Evolutionary conservation across 2,113 vertebrate genomes (phyloP), one percentile per base, ranked within the genome.

Genomic region (Hemichromis elongatus): DNA sequence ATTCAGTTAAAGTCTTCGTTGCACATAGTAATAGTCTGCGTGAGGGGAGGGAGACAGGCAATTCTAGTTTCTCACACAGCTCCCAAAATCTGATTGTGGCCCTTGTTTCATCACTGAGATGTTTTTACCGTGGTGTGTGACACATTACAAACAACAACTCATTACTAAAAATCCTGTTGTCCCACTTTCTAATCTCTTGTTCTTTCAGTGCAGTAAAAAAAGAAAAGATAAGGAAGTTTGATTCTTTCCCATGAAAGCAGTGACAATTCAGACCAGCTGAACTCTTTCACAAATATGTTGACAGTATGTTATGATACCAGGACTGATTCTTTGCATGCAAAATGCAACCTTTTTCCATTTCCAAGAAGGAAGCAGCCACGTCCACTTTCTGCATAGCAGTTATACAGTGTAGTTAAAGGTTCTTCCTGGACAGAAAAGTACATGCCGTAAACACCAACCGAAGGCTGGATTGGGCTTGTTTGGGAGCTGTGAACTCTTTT

Each of bases 401-500:
- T 89, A 85, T 18, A 86, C 63, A 35, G 78, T 88, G 84, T 18
- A 79, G 53, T 85, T 80, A 85, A 79, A 79, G 79, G 21, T 61
- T 40, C 84, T 91, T 86, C 79, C 83, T 87, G 83, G 47, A 87
- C 83, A 81, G 73, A 88, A 80, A 85, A 79, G 50, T 70, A 61
- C 77, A 80, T 35, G 88, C 83, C 50, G 79, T 92, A 91, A 93
- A 95, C 90, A 89, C 84, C 79, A 86, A 78, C 88, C 30, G 9
- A 61, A 84, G 87, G 81, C 82, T 33, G 87, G 73, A 89, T 80
- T 19, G 30, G 83, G 85, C 88, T 86, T 95, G 86, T 90, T 86
- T 86, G 63, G 80, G 90, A 93, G 88, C 88, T 89, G 90, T 92
- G 80, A 92, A 90, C 83, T 86, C 83, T 86, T 91, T 92, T 63